Conservation (phyloP, 2,888 invertebrate genomes). For the Ophion slaviceki region DNA sequence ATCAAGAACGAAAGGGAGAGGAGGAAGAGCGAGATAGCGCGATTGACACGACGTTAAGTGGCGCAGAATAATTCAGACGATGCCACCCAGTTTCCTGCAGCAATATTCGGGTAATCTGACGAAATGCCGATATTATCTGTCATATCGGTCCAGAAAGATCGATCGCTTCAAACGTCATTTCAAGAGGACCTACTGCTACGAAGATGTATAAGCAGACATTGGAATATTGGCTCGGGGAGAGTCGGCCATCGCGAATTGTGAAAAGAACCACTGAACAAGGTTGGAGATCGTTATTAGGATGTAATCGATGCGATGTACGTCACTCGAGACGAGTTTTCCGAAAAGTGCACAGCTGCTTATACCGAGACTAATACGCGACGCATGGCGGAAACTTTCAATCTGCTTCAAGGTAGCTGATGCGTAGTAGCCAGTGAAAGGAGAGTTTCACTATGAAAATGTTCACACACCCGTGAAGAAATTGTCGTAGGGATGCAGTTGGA, state of each 20-base stretch:
- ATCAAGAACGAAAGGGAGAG: not conserved
- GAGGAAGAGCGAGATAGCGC: not conserved
- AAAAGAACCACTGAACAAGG: not conserved
- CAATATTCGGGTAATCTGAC: not conserved
- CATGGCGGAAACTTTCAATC: too few relatives aligned
- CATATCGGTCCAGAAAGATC: not conserved
- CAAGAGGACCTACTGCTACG: not conserved
- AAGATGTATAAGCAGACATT: not conserved
- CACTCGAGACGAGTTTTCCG: not conserved
- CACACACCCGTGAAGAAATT: too few relatives aligned
- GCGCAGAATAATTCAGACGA: not conserved
- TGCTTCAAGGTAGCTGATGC: too few relatives aligned
- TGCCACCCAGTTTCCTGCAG: not conserved
- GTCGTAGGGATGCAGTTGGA: too few relatives aligned
- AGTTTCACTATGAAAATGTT: too few relatives aligned
- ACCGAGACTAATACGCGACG: too few relatives aligned
- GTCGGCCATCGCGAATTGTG: not conserved
- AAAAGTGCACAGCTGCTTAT: too few relatives aligned
- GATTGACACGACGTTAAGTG: not conserved
- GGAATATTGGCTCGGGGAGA: not conserved
- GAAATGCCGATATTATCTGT: constrained; percentile 8
- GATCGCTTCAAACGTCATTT: too few relatives aligned
- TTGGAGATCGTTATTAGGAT: not conserved
- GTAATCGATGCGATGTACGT: not conserved
- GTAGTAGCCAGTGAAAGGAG: too few relatives aligned